Conservation (phyloP, 1,140 invertebrate genomes). For the Formica exsecta region DNA sequence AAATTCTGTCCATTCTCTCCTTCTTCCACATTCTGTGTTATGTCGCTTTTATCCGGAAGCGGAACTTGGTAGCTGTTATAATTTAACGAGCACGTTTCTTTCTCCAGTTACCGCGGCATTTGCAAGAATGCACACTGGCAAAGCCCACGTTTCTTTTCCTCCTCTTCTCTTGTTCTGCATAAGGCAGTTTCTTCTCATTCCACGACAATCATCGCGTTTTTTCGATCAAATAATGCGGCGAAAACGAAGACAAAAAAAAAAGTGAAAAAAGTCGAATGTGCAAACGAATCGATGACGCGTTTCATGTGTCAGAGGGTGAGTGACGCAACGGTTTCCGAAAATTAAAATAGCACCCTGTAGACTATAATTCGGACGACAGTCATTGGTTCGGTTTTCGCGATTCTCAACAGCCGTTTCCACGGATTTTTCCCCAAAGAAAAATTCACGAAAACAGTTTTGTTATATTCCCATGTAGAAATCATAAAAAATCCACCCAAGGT, state of each 20-base stretch:
- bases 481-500: neutral
- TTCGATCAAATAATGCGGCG: constrained; percentile 8
- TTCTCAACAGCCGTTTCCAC: constrained; percentile 1
- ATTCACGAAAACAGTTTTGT: neutral
- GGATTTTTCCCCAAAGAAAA: neutral
- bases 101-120: constrained; percentile 64
- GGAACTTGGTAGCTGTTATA: constrained; percentile 77
- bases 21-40: constrained; percentile 47
- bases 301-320: constrained; percentile 43
- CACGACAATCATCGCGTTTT: constrained; percentile 38
- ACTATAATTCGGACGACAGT: constrained; percentile 47
- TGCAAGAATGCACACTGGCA: constrained; percentile 35
- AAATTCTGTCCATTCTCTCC: constrained; percentile 51
- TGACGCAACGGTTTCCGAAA: constrained; percentile 51
- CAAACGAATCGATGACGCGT: constrained; percentile 42
- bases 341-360: constrained; percentile 64
- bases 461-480: neutral
- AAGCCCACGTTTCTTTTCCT: constrained; percentile 26
- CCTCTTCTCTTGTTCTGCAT: constrained; percentile 43
- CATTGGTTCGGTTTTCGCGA: constrained; percentile 53
- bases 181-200: constrained; percentile 43
- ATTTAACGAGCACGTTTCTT: constrained; percentile 79
- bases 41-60: constrained; percentile 69
- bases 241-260: constrained; percentile 33
- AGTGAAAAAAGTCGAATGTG: constrained; percentile 52